Evolutionary conservation across 1,140 invertebrate species (phyloP).

Genomic region (Habropoda laboriosa): DNA sequence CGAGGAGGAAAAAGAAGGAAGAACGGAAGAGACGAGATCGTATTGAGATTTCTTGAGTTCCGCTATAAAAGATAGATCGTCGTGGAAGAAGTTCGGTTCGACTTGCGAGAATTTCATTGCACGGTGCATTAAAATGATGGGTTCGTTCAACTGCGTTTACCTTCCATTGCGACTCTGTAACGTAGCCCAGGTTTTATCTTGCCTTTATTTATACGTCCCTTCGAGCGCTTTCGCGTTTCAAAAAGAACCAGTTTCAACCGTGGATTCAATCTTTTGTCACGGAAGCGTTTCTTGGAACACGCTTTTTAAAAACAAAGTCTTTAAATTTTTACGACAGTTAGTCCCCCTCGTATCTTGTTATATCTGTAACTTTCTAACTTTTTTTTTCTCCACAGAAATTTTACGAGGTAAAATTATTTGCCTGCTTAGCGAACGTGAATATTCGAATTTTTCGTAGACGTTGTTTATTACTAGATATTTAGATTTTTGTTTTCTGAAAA

Average conservation of each 20-base stretch:
- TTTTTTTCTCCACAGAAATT: too few species aligned
- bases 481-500: too few species aligned
- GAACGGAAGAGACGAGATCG: slow-evolving; percentile 1
- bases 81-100: background rate
- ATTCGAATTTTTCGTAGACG: too few species aligned
- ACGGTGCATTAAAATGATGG: slow-evolving; percentile 44
- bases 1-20: too few species aligned
- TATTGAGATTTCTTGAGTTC: slow-evolving; percentile 42
- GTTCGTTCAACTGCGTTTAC: slow-evolving; percentile 45
- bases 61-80: slow-evolving; percentile 37
- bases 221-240: background rate
- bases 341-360: background rate
- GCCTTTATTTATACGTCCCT: slow-evolving; percentile 10
- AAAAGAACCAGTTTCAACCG: background rate
- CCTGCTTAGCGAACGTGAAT: too few species aligned
- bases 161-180: slow-evolving; percentile 19
- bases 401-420: too few species aligned
- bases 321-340: background rate
- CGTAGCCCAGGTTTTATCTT: slow-evolving; percentile 4
- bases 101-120: slow-evolving; percentile 42
- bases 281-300: background rate
- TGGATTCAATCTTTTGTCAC: background rate
- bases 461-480: too few species aligned
- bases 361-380: background rate
- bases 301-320: background rate